These are phyloP conservation scores for Sebastes hopkinsi DNA, from an alignment of 2,797 vertebrate species.

Conservation along the genomic window DNA sequence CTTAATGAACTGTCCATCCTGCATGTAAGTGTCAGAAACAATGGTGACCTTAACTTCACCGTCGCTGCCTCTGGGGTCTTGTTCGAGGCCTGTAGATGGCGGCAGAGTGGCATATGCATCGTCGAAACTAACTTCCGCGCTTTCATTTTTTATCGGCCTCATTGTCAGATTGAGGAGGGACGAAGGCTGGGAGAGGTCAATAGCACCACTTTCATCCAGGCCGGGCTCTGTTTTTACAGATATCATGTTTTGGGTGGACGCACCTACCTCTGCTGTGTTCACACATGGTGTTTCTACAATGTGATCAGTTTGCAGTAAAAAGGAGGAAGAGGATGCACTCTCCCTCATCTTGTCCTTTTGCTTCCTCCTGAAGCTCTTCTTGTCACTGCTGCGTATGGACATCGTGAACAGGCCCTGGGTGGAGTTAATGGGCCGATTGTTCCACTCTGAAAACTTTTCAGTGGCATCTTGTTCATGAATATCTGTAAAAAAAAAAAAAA, in stretches of 20 bases:
- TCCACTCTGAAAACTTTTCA: conserved; percentile 35
- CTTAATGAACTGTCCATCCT: conserved; percentile 52
- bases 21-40: conserved; percentile 54
- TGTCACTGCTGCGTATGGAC: conserved; percentile 70
- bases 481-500: conserved; percentile 44
- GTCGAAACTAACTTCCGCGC: conserved; percentile 27
- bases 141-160: conserved; percentile 65
- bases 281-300: background rate
- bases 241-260: background rate
- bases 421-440: conserved; percentile 2
- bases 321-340: background rate
- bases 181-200: conserved; percentile 72
- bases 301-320: conserved; percentile 16
- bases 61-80: conserved; percentile 29
- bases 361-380: conserved; percentile 64
- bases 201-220: conserved; percentile 57
- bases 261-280: background rate
- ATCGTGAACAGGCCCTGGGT: conserved; percentile 44
- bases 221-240: conserved; percentile 68
- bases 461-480: conserved; percentile 10
- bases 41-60: conserved; percentile 58
- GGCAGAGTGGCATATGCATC: conserved; percentile 34
- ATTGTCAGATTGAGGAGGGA: conserved; percentile 49
- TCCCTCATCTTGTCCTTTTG: conserved; percentile 40
- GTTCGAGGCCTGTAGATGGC: conserved; percentile 6